phyloP scores from a whole-genome alignment of 2,797 vertebrate genomes.

The Catamblyrhynchus diadema region DNA sequence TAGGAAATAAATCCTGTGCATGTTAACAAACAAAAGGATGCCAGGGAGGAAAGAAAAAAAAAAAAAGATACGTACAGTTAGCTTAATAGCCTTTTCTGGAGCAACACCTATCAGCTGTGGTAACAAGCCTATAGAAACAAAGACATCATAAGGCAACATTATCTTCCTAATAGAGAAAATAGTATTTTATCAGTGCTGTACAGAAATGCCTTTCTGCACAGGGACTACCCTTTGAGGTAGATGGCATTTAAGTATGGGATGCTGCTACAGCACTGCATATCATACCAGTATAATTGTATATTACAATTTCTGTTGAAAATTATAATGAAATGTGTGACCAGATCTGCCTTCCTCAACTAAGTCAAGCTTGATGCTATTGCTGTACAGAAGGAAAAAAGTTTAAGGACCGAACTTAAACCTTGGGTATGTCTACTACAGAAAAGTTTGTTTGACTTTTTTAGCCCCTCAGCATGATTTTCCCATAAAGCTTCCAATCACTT shows the following conservation, averaged over 20 bases:
- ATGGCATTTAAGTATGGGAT: background rate
- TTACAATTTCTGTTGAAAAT: background rate
- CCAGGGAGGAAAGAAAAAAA: background rate
- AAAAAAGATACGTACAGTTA: constrained; percentile 89
- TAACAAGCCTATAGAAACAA: constrained; percentile 89
- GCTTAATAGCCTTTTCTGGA: constrained; percentile 98
- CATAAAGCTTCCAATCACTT: background rate
- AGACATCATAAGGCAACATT: constrained; percentile 60
- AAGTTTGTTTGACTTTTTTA: background rate
- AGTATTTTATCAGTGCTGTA: background rate
- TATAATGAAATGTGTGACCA: background rate
- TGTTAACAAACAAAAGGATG: constrained; percentile 3
- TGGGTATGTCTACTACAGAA: background rate
- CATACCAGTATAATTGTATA: background rate
- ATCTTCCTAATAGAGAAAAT: constrained; percentile 37
- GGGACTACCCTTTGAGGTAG: background rate
- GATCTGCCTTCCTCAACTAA: background rate
- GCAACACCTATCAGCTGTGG: constrained; percentile 97
- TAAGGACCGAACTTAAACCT: background rate
- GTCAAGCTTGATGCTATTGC: background rate
- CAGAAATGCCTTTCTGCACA: background rate
- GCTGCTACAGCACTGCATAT: background rate
- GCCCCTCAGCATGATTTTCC: background rate
- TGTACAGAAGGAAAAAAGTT: background rate
- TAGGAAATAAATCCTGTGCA: constrained; percentile 47